These are phyloP conservation scores for Staurois parvus DNA, from an alignment of 2,797 vertebrate genomes.

Conservation along the genomic window DNA sequence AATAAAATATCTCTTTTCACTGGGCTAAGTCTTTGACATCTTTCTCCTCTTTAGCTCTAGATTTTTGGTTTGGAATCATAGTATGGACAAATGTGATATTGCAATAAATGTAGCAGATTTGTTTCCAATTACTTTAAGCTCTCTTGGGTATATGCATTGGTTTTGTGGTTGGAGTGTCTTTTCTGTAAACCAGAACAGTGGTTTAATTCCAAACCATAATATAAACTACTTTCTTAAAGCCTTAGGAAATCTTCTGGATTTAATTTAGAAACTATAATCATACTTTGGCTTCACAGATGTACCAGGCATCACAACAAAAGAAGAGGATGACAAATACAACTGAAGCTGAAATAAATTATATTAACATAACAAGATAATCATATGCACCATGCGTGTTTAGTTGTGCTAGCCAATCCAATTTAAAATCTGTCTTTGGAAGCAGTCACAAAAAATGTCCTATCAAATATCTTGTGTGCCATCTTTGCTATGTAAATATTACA, in stretches of 20 bases:
- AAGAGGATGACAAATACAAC: slow-evolving; percentile 13
- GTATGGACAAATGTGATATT: slow-evolving; percentile 5
- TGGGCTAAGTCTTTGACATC: not conserved
- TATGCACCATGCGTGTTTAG: slow-evolving; percentile 1
- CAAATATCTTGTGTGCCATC: too few relatives aligned
- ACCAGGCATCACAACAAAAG: slow-evolving; percentile 43
- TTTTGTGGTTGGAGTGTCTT: slow-evolving; percentile 48
- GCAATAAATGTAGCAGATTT: slow-evolving; percentile 42
- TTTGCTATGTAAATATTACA: too few relatives aligned
- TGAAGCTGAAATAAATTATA: slow-evolving; percentile 33
- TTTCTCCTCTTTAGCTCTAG: not conserved
- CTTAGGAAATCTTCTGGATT: slow-evolving; percentile 44
- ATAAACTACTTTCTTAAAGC: slow-evolving; percentile 39
- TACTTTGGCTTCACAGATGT: slow-evolving; percentile 25
- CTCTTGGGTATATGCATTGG: slow-evolving; percentile 4
- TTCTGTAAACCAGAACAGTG: slow-evolving; percentile 31
- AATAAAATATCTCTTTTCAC: not conserved
- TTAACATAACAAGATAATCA: slow-evolving; percentile 44
- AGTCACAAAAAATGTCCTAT: too few relatives aligned
- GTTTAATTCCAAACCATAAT: slow-evolving; percentile 52
- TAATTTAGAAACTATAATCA: slow-evolving; percentile 31
- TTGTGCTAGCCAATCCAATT: not conserved
- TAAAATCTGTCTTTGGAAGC: not conserved
- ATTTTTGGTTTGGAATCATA: slow-evolving; percentile 23
- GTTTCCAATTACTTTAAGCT: slow-evolving; percentile 38